Evolutionary conservation across 2,113 vertebrate genomes (phyloP), one percentile per base, ranked within the genome.

Genomic region (Rhinolophus sinicus): DNA sequence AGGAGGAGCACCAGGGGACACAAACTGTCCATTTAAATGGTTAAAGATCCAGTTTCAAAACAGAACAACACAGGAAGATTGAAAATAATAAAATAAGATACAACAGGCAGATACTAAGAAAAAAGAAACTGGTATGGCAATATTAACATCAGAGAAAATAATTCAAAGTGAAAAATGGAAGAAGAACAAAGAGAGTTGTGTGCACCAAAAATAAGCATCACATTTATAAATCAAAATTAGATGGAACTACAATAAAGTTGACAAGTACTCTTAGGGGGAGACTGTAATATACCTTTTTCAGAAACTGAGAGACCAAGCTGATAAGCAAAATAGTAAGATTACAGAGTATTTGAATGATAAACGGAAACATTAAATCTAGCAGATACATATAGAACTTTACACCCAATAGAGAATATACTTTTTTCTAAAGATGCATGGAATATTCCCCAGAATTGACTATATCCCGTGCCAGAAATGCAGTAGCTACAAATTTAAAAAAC

Each of bases 201-300:
- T 30, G 40, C 16, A 38, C 67, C 28, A 15, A 3, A 76, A 77
- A 24, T 1, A n/a, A 58, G 58, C 26, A 3, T 35, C 33, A 12
- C 7, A 1, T 28, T 40, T 8, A 8, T 14, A 30, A 13, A 22
- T 38, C 12, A 22, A 10, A 40, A 18, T 21, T 15, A 8, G n/a
- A 28, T 2, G 52, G n/a, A 16, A 3, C 47, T 7, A 3, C 15
- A 13, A 0, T 2, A 26, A 5, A 1, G 3, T 2, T 80, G 87
- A 15, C 3, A 6, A 1, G 26, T 16, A 4, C 5, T 18, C 38
- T 28, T 4, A 35, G 19, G 19, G 19, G 33, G 47, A 6, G 26
- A 12, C n/a, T 40, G 2, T 28, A 9, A 6, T 8, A 0, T 0
- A 4, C 19, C 15, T 28, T 65, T 65, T n/a, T 33, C 30, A 47